Evolutionary conservation across 2,113 vertebrate species (phyloP).

Genomic region (Brevimyrus niger): DNA sequence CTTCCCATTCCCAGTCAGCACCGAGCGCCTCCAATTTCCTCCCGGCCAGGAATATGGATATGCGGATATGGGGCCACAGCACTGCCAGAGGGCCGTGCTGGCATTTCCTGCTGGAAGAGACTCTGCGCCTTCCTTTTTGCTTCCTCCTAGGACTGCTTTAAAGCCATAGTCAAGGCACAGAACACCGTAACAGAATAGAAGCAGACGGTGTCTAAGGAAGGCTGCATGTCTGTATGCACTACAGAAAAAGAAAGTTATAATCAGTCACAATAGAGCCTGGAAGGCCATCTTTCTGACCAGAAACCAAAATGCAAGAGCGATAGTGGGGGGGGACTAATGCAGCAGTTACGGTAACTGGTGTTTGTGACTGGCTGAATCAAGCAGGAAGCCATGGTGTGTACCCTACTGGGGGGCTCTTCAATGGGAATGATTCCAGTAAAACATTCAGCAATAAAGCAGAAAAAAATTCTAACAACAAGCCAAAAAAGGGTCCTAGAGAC

Average conservation of each 20-base stretch:
- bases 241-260: background rate
- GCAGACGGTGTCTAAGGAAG: background rate
- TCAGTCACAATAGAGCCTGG: background rate
- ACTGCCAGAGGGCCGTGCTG: background rate
- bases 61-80: constrained; percentile 6
- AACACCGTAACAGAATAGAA: background rate
- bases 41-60: constrained; percentile 5
- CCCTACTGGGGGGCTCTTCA: background rate
- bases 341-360: background rate
- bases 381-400: background rate
- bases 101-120: constrained; percentile 13
- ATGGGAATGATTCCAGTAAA: background rate
- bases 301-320: background rate
- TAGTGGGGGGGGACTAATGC: background rate
- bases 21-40: background rate
- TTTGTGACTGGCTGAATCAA: background rate
- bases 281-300: background rate
- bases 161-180: background rate
- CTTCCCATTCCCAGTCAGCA: background rate
- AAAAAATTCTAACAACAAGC: background rate
- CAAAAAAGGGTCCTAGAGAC: background rate
- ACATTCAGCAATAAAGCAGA: background rate
- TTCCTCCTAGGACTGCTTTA: background rate
- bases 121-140: background rate
- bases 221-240: background rate